phyloP scores from a whole-genome alignment of 1,140 invertebrate genomes.

The Leptopilina clavipes region DNA sequence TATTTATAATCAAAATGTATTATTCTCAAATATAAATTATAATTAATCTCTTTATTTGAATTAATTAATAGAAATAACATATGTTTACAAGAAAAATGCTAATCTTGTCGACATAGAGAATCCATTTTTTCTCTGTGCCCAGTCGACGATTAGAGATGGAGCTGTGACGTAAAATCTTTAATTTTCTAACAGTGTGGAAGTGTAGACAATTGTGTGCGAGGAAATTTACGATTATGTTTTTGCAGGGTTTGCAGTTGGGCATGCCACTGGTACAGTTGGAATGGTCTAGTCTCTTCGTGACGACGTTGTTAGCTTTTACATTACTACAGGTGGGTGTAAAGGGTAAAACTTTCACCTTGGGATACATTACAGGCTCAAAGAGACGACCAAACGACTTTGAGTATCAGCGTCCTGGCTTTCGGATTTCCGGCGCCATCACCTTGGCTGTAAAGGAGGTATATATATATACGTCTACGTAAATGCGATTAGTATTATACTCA shows the following conservation, averaged over 20 bases:
- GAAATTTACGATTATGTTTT: not conserved
- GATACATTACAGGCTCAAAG: conserved; percentile 88
- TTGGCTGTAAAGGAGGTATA: conserved; percentile 83
- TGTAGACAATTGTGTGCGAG: not conserved
- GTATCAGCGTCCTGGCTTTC: conserved; percentile 84
- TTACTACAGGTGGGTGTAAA: conserved; percentile 53
- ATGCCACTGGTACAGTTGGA: conserved; percentile 61
- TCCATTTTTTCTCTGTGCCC: too few species aligned
- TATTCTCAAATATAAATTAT: too few species aligned
- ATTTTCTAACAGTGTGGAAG: not conserved
- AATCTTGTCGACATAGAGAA: too few species aligned
- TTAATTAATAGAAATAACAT: too few species aligned
- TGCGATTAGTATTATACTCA: conserved; percentile 14
- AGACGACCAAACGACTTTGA: conserved; percentile 83
- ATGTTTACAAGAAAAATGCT: too few species aligned
- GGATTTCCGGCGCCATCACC: conserved; percentile 89
- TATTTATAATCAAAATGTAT: too few species aligned
- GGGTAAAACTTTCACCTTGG: conserved; percentile 77
- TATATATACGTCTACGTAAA: conserved; percentile 25
- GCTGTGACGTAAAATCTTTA: too few species aligned
- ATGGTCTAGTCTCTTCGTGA: conserved; percentile 60
- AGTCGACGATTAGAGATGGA: too few species aligned
- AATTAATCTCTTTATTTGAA: too few species aligned
- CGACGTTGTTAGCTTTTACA: conserved; percentile 52
- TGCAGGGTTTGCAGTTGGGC: conserved; percentile 40